Evolutionary conservation across 2,888 invertebrate genomes (phyloP).

Genomic region (Caenorhabditis sinica): DNA sequence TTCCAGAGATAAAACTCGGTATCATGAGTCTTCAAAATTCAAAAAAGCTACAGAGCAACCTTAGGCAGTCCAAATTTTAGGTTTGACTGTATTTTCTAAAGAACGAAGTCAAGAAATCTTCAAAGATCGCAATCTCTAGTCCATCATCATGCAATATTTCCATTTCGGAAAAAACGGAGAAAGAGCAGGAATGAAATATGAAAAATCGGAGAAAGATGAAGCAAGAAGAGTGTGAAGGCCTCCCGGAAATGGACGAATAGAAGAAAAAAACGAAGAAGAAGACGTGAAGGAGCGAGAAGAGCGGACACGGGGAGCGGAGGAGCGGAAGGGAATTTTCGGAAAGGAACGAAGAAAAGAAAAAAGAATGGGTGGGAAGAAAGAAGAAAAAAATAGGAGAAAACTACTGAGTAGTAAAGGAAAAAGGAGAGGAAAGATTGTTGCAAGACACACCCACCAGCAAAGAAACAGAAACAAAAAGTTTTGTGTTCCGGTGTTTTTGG

Average conservation of each 20-base stretch:
- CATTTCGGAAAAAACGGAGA: too few relatives aligned
- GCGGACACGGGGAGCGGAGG: too few relatives aligned
- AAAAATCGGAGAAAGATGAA: constrained; percentile 11
- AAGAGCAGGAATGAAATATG: not conserved
- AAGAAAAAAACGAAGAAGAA: constrained; percentile 11
- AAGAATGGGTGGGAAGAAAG: constrained; percentile 5
- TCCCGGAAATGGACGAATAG: constrained; percentile 46
- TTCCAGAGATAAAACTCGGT: too few relatives aligned
- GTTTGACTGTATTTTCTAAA: too few relatives aligned
- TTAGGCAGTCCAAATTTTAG: too few relatives aligned
- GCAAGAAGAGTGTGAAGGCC: constrained; percentile 11
- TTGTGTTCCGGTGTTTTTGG: constrained; percentile 22
- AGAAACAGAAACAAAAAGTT: not conserved
- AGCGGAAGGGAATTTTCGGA: constrained; percentile 36
- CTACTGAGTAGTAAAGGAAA: not conserved
- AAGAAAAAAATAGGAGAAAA: constrained; percentile 16
- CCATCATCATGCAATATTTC: too few relatives aligned
- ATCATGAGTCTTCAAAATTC: too few relatives aligned
- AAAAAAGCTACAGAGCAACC: too few relatives aligned
- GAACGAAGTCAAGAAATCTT: too few relatives aligned
- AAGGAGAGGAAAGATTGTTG: constrained; percentile 33
- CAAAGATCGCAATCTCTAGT: too few relatives aligned
- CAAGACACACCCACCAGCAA: constrained; percentile 5
- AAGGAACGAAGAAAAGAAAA: not conserved
- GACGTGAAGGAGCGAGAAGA: constrained; percentile 14